Evolutionary conservation across 2,113 vertebrate species (phyloP).

Genomic region (Antennarius striatus): DNA sequence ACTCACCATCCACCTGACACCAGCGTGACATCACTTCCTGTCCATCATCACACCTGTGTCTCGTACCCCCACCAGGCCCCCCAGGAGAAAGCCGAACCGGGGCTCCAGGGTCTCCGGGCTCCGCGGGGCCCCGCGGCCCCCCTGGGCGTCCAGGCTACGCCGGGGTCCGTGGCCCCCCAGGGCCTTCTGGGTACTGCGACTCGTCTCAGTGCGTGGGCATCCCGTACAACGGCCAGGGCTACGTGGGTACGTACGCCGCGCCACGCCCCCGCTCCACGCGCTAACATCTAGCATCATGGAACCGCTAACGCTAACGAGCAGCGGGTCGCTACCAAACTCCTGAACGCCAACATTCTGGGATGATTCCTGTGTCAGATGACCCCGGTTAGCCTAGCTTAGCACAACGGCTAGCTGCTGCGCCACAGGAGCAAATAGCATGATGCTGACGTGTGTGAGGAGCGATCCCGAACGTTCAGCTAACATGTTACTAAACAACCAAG

Average conservation of each 20-base stretch:
- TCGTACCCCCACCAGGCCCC: constrained; percentile 78
- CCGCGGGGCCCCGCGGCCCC: constrained; percentile 87
- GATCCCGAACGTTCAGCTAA: too few relatives aligned
- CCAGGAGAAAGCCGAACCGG: constrained; percentile 91
- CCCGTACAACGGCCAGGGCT: constrained; percentile 97
- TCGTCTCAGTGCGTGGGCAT: constrained; percentile 97
- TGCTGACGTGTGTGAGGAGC: too few relatives aligned
- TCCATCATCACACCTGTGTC: too few relatives aligned
- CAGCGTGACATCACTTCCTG: too few relatives aligned
- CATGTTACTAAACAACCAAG: too few relatives aligned
- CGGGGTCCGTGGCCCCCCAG: constrained; percentile 89
- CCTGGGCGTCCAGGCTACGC: constrained; percentile 90
- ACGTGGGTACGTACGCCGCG: constrained; percentile 84
- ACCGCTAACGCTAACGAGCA: not conserved
- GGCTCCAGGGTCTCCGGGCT: constrained; percentile 86
- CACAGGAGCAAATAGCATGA: too few relatives aligned
- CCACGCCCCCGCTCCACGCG: not conserved
- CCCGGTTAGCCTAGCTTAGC: constrained; percentile 11
- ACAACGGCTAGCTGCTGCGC: not conserved
- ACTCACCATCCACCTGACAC: too few relatives aligned
- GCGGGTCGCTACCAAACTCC: too few relatives aligned
- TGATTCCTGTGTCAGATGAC: not conserved
- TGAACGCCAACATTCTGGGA: not conserved
- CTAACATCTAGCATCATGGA: not conserved
- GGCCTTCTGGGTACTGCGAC: constrained; percentile 95